Evolutionary conservation across 2,113 vertebrate species (phyloP).

Genomic region (Triplophysa dalaica): DNA sequence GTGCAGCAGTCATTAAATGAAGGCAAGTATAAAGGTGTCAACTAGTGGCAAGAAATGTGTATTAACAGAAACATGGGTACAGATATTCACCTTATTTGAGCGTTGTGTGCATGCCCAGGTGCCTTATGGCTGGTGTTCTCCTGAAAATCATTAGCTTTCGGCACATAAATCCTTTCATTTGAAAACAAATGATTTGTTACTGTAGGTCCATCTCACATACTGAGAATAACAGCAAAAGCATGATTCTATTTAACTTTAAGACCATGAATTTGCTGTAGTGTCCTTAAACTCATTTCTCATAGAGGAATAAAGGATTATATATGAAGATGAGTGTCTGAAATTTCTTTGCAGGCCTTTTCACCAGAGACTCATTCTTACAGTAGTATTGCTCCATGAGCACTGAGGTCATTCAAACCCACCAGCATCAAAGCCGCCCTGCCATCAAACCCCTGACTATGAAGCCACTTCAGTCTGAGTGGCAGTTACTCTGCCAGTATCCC

Average conservation of each 20-base stretch:
- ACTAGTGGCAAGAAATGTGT: neutral
- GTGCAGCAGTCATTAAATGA: neutral
- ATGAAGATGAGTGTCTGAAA: neutral
- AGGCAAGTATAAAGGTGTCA: neutral
- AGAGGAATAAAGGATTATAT: too few species aligned
- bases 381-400: neutral
- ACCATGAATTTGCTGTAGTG: too few species aligned
- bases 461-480: neutral
- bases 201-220: too few species aligned
- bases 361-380: neutral
- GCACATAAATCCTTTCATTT: too few species aligned
- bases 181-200: too few species aligned
- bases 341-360: neutral
- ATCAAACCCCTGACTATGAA: neutral
- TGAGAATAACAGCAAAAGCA: too few species aligned
- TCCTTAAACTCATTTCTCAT: too few species aligned
- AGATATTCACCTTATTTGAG: too few species aligned
- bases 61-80: neutral
- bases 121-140: too few species aligned
- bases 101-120: neutral
- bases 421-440: conserved; percentile 10
- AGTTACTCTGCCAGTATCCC: neutral
- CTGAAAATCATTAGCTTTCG: too few species aligned
- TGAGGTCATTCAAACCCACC: neutral
- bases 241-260: too few species aligned